Conservation (phyloP, 2,797 vertebrate species). For the Notoglanidium macrostoma region DNA sequence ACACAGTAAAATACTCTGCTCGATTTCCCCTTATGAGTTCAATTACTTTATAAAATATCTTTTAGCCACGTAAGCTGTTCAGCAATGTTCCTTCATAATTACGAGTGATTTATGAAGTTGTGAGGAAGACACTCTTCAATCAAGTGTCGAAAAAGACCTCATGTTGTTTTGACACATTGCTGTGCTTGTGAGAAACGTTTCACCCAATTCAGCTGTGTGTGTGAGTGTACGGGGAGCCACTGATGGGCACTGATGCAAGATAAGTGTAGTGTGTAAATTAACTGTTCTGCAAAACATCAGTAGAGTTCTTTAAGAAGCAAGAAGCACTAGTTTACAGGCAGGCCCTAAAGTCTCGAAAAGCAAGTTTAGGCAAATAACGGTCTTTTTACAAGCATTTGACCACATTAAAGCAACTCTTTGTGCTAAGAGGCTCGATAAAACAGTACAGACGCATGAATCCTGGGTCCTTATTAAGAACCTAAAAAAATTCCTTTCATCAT, state of each 20-base stretch:
- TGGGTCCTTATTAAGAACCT: neutral
- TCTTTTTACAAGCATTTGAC: conserved; percentile 2
- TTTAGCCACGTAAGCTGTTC: neutral
- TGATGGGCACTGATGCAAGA: neutral
- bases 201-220: neutral
- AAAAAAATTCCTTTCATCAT: neutral
- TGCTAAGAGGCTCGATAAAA: conserved; percentile 13
- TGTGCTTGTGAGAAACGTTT: neutral
- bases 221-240: neutral
- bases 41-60: neutral
- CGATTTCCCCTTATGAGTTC: neutral
- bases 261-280: conserved; percentile 14
- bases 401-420: neutral
- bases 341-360: neutral
- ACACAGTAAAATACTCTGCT: neutral
- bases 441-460: neutral
- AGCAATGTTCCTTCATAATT: neutral
- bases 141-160: neutral
- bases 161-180: neutral
- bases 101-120: neutral
- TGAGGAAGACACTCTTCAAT: neutral
- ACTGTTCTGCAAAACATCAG: neutral
- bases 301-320: neutral
- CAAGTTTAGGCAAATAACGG: neutral
- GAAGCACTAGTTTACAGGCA: neutral